Base-by-base conservation (phyloP, 2,113 vertebrate species). In the Todiramphus chloris region DNA sequence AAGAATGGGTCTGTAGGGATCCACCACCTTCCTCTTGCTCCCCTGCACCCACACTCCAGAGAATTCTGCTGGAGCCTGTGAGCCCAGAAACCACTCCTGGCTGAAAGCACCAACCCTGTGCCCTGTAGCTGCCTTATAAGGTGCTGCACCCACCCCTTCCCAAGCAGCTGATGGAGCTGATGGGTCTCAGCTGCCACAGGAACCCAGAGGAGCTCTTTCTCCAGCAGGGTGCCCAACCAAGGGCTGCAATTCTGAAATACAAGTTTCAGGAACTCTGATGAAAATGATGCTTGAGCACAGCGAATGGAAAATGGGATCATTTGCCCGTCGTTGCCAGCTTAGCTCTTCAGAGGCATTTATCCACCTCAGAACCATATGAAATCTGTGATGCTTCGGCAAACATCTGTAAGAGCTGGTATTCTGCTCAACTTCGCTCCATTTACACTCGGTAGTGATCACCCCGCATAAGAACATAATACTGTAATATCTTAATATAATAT, bases 361-460 rank as follows among this genome's bases (percentile, higher is more conserved):
- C 80, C 56, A 8, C 2, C 93, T 87, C 81, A 82, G 81, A 91
- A 31, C 44, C 53, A 37, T 53, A 68, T 44, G 89, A 95, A 41
- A 82, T 31, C 81, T 12, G 8, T 92, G 91, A 96, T 87, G 87
- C 96, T 85, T 94, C 21, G 6, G 81, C 89, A 95, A 95, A 96
- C 87, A 76, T 70, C 83, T 35, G 20, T 58, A 70, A 87, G 93
- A 85, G 91, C 70, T 33, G 87, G 24, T 33, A 68, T 82, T 87
- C 87, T 53, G 63, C 87, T 27, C 82, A 53, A 41, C 82, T 84
- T 50, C 90, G 51, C 79, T 80, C 63, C 8, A 0, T 53, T 62
- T 76, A 10, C 62, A 69, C 33, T 66, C 25, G 1, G 70, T 4
- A 79, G 74, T 1, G 0, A 89, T 89, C 82, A 74, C 31, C 12